These are phyloP conservation scores for Kobus ellipsiprymnus DNA, from an alignment of 2,113 vertebrate species.

Conservation along the genomic window DNA sequence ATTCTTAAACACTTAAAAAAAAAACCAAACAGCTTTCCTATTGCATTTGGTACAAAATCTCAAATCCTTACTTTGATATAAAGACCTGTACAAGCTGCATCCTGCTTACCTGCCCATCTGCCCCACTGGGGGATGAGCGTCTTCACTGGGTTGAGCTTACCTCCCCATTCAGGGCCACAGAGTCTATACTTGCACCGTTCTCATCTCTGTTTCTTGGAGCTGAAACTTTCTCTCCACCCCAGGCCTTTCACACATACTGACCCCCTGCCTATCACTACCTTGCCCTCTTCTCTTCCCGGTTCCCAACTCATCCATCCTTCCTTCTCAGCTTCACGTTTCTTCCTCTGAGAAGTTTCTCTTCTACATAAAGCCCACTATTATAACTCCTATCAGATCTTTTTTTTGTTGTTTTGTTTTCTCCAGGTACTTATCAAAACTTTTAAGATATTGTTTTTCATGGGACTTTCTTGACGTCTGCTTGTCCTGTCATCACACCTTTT, in stretches of 20 bases:
- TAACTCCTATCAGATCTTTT: not conserved
- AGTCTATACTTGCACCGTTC: fast-evolving
- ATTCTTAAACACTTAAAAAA: not conserved
- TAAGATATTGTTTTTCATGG: not conserved
- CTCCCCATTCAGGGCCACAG: too few relatives aligned
- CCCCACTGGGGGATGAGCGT: too few relatives aligned
- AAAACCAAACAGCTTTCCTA: not conserved
- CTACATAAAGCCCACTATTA: not conserved
- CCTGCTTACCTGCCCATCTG: not conserved
- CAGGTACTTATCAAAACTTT: not conserved
- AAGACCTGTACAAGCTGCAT: not conserved
- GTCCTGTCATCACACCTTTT: not conserved
- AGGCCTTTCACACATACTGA: not conserved
- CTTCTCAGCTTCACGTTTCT: not conserved
- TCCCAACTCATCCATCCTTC: not conserved
- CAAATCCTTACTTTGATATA: not conserved
- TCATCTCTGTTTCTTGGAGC: not conserved
- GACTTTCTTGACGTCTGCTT: not conserved
- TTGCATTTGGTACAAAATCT: not conserved
- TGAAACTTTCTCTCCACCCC: not conserved
- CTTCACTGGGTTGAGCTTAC: not conserved
- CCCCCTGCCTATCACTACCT: not conserved
- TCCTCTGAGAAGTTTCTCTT: not conserved
- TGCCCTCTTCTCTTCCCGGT: not conserved
- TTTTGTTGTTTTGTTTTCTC: not conserved